phyloP scores from a whole-genome alignment of 2,888 invertebrate species.

The Apodemia duryi region DNA sequence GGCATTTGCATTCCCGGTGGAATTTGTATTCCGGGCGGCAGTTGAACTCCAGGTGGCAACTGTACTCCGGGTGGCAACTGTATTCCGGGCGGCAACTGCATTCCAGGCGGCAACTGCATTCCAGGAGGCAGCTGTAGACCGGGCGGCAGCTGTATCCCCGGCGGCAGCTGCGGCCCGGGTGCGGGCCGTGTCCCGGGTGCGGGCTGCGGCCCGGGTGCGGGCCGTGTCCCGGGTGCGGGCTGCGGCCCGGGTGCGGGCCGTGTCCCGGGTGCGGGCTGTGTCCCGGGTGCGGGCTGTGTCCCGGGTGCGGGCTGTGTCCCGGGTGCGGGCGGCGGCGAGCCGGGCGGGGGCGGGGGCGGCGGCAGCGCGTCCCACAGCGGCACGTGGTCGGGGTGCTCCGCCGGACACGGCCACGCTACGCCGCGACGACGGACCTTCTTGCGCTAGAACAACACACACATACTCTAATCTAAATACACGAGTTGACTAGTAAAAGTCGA shows the following conservation, averaged over 20 bases:
- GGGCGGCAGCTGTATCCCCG: background rate
- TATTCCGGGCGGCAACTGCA: background rate
- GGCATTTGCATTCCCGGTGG: background rate
- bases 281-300: background rate
- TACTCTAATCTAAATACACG: background rate
- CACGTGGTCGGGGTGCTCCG: slow-evolving; percentile 65
- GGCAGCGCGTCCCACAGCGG: slow-evolving; percentile 74
- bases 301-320: background rate
- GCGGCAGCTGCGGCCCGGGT: background rate
- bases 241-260: background rate
- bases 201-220: background rate
- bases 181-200: background rate
- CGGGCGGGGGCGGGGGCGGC: slow-evolving; percentile 70
- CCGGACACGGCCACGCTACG: slow-evolving; percentile 71
- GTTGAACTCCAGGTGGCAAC: background rate
- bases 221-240: background rate
- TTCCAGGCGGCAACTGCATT: background rate
- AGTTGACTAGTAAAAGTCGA: too few relatives aligned
- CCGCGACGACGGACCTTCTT: slow-evolving; percentile 50
- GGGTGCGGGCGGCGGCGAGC: slow-evolving; percentile 47
- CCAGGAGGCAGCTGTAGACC: background rate
- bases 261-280: background rate
- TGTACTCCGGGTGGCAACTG: background rate
- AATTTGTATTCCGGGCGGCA: background rate
- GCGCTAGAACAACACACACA: slow-evolving; percentile 34